phyloP scores from a whole-genome alignment of 1,140 invertebrate genomes.

The Tribolium castaneum region DNA sequence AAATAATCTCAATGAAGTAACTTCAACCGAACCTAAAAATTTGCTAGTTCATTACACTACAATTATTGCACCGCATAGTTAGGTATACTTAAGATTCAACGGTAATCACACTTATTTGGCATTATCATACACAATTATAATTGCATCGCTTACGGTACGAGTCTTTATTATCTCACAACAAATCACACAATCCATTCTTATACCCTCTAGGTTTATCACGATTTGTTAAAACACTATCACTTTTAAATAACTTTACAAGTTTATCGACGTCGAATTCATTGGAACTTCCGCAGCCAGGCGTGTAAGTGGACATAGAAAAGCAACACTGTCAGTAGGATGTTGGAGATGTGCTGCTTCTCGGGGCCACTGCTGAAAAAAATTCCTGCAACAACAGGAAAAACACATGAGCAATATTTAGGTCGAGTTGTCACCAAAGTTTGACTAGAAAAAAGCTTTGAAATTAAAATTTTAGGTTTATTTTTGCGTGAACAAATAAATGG shows the following conservation, averaged over 20 bases:
- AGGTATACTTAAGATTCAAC: slow-evolving; percentile 31
- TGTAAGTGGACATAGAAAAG: slow-evolving; percentile 24
- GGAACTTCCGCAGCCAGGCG: slow-evolving; percentile 32
- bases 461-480: too few relatives aligned
- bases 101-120: slow-evolving; percentile 39
- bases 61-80: slow-evolving; percentile 40
- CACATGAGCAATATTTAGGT: too few relatives aligned
- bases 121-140: slow-evolving; percentile 35
- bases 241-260: slow-evolving; percentile 32
- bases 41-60: slow-evolving; percentile 38
- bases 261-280: not conserved
- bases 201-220: slow-evolving; percentile 30
- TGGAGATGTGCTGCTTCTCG: not conserved
- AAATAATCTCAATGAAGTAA: not conserved
- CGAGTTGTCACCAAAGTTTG: too few relatives aligned
- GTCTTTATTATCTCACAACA: slow-evolving; percentile 7
- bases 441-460: too few relatives aligned
- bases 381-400: slow-evolving; percentile 11
- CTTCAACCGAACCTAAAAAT: not conserved
- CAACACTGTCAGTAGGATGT: slow-evolving; percentile 9
- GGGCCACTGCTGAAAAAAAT: slow-evolving; percentile 16
- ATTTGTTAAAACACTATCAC: slow-evolving; percentile 39
- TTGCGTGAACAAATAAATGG: too few relatives aligned
- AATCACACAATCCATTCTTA: slow-evolving; percentile 5
- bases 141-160: not conserved